A percentile compares a stretch with the other conserved stretches of the same genome.
These are phyloP conservation scores for Muscidifurax raptorellus DNA, from an alignment of 1,140 invertebrate species.

Conservation along the genomic window DNA sequence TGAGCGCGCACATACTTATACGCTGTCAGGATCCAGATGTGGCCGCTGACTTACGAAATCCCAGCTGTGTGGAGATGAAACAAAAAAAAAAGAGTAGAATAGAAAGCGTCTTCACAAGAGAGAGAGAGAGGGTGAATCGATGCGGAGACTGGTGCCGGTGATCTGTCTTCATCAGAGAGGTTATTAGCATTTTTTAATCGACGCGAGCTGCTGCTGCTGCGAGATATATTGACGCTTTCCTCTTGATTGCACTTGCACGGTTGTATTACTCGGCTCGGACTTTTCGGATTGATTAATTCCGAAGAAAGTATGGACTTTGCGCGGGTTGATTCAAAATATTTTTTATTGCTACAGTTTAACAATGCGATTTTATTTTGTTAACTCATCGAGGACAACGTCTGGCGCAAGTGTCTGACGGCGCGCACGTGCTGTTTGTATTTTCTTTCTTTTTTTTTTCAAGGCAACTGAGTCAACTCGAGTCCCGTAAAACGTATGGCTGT, in stretches of 20 bases:
- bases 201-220: neutral
- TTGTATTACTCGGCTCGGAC: neutral
- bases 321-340: too few relatives aligned
- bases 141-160: neutral
- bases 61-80: slow-evolving; percentile 29
- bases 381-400: too few relatives aligned
- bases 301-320: too few relatives aligned
- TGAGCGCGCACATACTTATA: slow-evolving; percentile 51
- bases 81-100: neutral
- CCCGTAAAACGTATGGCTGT: neutral
- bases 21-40: slow-evolving; percentile 53
- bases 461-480: neutral
- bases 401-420: too few relatives aligned
- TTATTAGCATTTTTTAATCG: slow-evolving; percentile 45
- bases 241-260: slow-evolving; percentile 9
- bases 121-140: neutral
- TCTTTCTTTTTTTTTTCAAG: neutral
- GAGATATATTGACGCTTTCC: slow-evolving; percentile 11
- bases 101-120: neutral
- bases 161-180: slow-evolving; percentile 37
- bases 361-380: too few relatives aligned
- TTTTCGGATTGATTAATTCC: too few relatives aligned
- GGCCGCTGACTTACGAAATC: slow-evolving; percentile 48
- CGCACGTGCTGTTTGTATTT: too few relatives aligned
- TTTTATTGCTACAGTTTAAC: too few relatives aligned